Conservation (phyloP, 2,797 vertebrate species). For the Catharus ustulatus region DNA sequence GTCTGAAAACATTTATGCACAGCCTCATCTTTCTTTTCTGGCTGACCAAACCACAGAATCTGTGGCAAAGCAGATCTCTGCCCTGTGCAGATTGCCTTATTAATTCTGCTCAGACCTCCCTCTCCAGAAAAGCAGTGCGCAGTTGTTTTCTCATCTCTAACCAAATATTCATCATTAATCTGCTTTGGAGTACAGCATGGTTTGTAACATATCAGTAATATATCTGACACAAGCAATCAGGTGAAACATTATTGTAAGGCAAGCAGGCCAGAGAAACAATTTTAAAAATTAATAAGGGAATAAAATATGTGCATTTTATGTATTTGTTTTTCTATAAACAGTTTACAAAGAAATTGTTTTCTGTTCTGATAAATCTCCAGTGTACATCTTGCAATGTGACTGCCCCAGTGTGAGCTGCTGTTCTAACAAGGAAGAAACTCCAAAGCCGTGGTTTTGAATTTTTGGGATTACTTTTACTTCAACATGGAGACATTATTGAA, state of each 20-base stretch:
- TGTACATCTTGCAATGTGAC: not conserved
- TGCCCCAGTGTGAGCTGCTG: not conserved
- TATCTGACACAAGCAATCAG: conserved; percentile 62
- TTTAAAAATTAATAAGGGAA: conserved; percentile 63
- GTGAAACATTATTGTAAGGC: conserved; percentile 38
- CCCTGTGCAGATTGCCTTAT: conserved; percentile 19
- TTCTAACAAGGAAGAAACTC: not conserved
- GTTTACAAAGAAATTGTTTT: not conserved
- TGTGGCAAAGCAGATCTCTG: not conserved
- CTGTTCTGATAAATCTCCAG: not conserved
- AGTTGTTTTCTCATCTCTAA: conserved; percentile 60
- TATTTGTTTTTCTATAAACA: conserved; percentile 43
- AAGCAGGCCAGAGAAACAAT: conserved; percentile 9
- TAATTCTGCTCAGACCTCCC: conserved; percentile 47
- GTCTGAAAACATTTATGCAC: not conserved
- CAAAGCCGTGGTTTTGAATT: not conserved
- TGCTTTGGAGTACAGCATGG: not conserved
- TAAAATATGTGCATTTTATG: conserved; percentile 47
- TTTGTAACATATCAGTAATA: conserved; percentile 48
- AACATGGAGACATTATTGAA: not conserved
- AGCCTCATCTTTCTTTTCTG: not conserved
- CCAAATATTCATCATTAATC: conserved; percentile 62
- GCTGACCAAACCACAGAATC: not conserved
- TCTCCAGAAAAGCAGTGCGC: conserved; percentile 27
- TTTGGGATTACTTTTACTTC: not conserved